phyloP scores from a whole-genome alignment of 1,140 invertebrate genomes.

The Streblospio benedicti region DNA sequence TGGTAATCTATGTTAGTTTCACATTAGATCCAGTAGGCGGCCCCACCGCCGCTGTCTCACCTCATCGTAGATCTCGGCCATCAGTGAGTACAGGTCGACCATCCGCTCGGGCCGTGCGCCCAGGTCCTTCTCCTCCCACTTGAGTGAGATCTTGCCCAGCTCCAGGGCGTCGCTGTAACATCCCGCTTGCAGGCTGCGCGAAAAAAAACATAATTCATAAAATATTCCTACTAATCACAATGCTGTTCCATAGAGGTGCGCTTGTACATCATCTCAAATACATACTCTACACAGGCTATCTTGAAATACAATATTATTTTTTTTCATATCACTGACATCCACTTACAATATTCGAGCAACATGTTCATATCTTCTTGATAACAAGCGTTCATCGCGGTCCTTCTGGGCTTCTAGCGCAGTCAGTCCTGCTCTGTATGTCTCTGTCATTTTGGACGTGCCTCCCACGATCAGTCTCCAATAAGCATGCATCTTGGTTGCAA shows the following conservation, averaged over 20 bases:
- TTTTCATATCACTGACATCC: no score
- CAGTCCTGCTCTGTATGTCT: slow-evolving; percentile 1
- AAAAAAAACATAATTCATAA: background rate
- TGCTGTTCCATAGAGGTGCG: no score
- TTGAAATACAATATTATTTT: no score
- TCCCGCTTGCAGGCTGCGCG: slow-evolving; percentile 37
- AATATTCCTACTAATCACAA: no score
- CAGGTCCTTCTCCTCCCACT: slow-evolving; percentile 43
- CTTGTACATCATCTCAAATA: no score
- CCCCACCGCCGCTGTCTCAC: no score
- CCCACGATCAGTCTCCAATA: slow-evolving; percentile 38
- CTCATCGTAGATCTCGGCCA: slow-evolving; percentile 46
- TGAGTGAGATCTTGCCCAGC: slow-evolving; percentile 39
- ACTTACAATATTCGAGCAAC: slow-evolving; percentile 18
- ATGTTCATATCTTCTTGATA: slow-evolving; percentile 11
- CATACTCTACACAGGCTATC: no score
- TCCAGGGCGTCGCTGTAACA: slow-evolving; percentile 42
- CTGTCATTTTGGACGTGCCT: slow-evolving; percentile 6
- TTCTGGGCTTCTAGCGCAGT: slow-evolving; percentile 3
- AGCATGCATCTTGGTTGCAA: slow-evolving; percentile 35
- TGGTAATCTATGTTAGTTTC: no score
- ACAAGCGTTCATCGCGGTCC: background rate
- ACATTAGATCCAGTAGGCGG: no score
- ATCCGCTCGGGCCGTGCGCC: slow-evolving; percentile 41
- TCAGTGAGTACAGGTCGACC: slow-evolving; percentile 42